Percentiles rank a stretch among this genome's conserved stretches.
Conservation (phyloP, 2,888 invertebrate species). For the Esperia sulphurella region DNA sequence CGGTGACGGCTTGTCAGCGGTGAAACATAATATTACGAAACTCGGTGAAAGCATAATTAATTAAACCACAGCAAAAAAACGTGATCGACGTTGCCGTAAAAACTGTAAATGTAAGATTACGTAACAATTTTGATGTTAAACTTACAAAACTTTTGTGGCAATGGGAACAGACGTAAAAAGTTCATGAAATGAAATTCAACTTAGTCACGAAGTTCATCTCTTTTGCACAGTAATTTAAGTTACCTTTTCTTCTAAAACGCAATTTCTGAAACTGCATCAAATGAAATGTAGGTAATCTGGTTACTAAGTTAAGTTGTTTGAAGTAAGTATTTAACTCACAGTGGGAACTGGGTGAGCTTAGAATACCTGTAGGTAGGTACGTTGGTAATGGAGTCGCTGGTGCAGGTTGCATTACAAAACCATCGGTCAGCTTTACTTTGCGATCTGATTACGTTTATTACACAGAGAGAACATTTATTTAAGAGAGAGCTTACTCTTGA, state of each 20-base stretch:
- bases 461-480: too few relatives aligned
- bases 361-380: slow-evolving; percentile 20
- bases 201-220: slow-evolving; percentile 33
- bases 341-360: slow-evolving; percentile 48
- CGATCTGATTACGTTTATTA: too few relatives aligned
- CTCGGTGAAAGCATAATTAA: slow-evolving; percentile 8
- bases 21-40: slow-evolving; percentile 5
- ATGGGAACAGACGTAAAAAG: slow-evolving; percentile 56
- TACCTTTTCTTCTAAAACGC: too few relatives aligned
- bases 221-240: not conserved
- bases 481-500: too few relatives aligned
- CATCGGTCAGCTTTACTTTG: too few relatives aligned
- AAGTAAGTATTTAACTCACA: slow-evolving; percentile 21
- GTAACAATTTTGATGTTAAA: slow-evolving; percentile 4
- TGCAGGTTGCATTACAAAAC: slow-evolving; percentile 27
- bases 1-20: not conserved
- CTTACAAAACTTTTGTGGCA: slow-evolving; percentile 25
- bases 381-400: slow-evolving; percentile 18
- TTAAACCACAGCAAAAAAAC: not conserved
- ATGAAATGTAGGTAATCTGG: slow-evolving; percentile 12
- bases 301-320: slow-evolving; percentile 14
- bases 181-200: slow-evolving; percentile 45
- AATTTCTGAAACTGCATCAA: too few relatives aligned
- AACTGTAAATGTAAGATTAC: not conserved
- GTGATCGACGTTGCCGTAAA: not conserved